phyloP scores from a whole-genome alignment of 1,140 invertebrate genomes.

The Zaprionus taronus region DNA sequence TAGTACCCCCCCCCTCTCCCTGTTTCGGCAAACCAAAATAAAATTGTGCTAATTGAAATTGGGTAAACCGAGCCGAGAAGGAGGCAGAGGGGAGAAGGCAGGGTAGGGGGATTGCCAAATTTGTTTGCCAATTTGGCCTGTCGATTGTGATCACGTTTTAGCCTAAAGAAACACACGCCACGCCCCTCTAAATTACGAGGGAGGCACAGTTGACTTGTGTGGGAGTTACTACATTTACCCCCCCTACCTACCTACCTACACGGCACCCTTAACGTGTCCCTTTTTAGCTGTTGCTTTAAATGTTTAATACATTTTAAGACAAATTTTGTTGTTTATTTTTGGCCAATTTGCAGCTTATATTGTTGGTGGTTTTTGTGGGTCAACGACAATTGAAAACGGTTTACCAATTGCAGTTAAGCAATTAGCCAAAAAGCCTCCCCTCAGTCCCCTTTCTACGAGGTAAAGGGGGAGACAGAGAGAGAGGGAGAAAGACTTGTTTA shows the following conservation, averaged over 20 bases:
- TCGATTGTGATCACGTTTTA: conserved; percentile 67
- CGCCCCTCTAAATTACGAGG: conserved; percentile 21
- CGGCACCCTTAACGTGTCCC: not conserved
- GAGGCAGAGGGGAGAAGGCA: not conserved
- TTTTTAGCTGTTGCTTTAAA: conserved; percentile 51
- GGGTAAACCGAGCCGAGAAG: not conserved
- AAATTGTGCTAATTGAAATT: conserved; percentile 71
- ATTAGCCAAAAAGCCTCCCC: conserved; percentile 44
- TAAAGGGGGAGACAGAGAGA: not conserved
- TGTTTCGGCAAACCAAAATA: not conserved
- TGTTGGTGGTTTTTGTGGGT: conserved; percentile 56
- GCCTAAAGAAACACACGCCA: conserved; percentile 27
- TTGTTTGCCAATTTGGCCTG: conserved; percentile 55
- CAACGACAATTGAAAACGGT: conserved; percentile 66
- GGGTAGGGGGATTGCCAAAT: not conserved
- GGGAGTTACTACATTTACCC: not conserved
- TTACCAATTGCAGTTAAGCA: conserved; percentile 76
- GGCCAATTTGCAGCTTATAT: conserved; percentile 24
- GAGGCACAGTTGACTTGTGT: not conserved
- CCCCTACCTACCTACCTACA: not conserved
- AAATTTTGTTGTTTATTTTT: conserved; percentile 29
- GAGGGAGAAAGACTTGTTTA: not conserved
- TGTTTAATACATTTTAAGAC: conserved; percentile 49
- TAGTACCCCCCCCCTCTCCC: not conserved
- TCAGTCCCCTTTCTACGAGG: no score